These are phyloP conservation scores for Himalopsyche kuldschensis DNA, from an alignment of 2,888 invertebrate genomes.

Conservation along the genomic window DNA sequence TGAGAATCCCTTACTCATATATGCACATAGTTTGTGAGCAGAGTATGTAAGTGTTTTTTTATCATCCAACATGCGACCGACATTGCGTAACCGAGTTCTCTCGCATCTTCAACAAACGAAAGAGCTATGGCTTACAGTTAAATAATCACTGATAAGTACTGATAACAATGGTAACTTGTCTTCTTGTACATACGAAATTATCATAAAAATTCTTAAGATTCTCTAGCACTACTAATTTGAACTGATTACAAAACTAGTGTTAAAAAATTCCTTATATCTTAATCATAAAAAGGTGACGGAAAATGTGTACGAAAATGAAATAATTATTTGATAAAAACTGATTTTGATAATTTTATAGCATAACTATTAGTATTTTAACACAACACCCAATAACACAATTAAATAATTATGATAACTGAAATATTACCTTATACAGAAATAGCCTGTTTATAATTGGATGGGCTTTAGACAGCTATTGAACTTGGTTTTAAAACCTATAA, in stretches of 20 bases:
- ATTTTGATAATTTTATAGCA: no score
- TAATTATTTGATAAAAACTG: no score
- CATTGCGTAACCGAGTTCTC: neutral
- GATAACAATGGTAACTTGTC: neutral
- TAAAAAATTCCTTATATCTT: neutral
- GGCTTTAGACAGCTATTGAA: no score
- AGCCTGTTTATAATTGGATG: no score
- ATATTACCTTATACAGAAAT: no score
- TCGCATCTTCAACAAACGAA: neutral
- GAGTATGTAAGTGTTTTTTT: neutral
- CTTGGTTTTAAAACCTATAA: no score
- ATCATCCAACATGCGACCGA: neutral
- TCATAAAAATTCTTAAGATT: neutral
- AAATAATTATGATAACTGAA: no score
- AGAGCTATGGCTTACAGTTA: neutral
- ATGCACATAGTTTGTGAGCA: neutral
- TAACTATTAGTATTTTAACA: no score
- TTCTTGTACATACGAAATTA: neutral
- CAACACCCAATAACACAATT: no score
- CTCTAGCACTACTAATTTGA: neutral
- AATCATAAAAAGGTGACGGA: neutral
- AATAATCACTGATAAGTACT: neutral
- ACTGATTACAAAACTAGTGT: neutral
- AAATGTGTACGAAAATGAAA: no score
- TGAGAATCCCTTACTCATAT: neutral